Evolutionary conservation across 2,888 invertebrate species (phyloP).

Genomic region (Lumbricus terrestris): DNA sequence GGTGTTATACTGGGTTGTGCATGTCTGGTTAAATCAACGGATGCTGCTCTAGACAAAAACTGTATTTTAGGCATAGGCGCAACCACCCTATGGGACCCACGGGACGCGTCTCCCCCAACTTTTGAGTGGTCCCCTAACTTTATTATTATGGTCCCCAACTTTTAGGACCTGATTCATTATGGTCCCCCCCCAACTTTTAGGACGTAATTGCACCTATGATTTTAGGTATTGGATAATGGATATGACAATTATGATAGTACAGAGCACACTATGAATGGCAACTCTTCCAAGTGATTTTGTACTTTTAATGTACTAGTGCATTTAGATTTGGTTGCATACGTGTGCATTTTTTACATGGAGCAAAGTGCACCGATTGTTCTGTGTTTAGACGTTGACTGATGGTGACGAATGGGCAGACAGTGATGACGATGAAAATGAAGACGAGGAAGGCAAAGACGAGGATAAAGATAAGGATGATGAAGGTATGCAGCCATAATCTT

Average conservation of each 20-base stretch:
- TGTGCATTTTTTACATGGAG: too few species aligned
- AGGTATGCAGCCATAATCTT: not conserved
- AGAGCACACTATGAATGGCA: too few species aligned
- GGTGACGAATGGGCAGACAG: slow-evolving; percentile 13
- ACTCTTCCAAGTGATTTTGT: not conserved
- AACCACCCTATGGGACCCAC: too few species aligned
- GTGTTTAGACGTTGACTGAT: slow-evolving; percentile 21
- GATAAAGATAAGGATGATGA: slow-evolving; percentile 20
- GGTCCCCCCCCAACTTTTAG: too few species aligned
- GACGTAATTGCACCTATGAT: not conserved
- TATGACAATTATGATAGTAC: too few species aligned
- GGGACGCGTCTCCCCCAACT: too few species aligned
- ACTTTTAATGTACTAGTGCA: not conserved
- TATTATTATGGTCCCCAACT: too few species aligned
- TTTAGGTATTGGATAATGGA: not conserved
- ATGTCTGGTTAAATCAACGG: not conserved
- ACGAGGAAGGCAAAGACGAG: not conserved
- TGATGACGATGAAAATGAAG: slow-evolving; percentile 17
- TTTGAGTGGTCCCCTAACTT: too few species aligned
- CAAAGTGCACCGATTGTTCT: not conserved
- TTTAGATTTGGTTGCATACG: not conserved
- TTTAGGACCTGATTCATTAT: too few species aligned
- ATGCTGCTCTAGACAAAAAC: not conserved
- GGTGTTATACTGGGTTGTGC: not conserved
- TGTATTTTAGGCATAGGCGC: too few species aligned